A percentile compares a stretch with the other conserved stretches of the same genome.
Evolutionary conservation across 2,113 vertebrate species (phyloP).

Genomic region (Spea bombifrons): DNA sequence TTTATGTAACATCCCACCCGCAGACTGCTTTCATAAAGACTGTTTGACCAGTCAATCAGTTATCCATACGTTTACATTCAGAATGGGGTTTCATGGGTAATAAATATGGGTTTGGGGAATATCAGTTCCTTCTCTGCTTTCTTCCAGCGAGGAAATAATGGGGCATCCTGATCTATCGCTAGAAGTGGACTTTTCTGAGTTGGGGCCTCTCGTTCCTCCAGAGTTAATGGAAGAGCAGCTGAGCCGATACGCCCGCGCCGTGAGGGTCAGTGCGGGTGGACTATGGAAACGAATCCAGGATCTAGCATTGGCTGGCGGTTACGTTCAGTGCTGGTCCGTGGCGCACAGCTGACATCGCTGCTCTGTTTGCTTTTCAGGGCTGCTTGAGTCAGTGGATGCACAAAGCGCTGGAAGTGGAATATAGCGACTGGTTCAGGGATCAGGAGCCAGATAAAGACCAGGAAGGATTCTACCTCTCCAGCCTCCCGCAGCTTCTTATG

Average conservation of each 20-base stretch:
- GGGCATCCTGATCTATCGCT: conserved; percentile 75
- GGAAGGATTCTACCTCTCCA: conserved; percentile 89
- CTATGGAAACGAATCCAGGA: accelerated
- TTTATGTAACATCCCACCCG: too few species aligned
- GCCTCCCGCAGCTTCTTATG: conserved; percentile 83
- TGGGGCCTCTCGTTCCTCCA: conserved; percentile 77
- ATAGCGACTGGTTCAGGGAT: conserved; percentile 86
- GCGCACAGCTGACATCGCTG: neutral
- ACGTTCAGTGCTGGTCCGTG: neutral
- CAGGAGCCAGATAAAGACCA: conserved; percentile 87
- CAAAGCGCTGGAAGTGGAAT: conserved; percentile 86
- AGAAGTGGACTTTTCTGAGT: conserved; percentile 73
- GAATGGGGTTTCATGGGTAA: too few species aligned
- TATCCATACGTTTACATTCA: too few species aligned
- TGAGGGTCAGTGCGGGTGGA: conserved; percentile 70
- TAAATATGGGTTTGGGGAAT: too few species aligned
- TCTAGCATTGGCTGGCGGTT: accelerated
- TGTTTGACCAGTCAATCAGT: too few species aligned
- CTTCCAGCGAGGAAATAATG: conserved; percentile 86
- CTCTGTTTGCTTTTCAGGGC: conserved; percentile 49
- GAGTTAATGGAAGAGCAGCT: conserved; percentile 83
- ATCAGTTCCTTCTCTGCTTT: neutral
- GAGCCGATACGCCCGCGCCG: conserved; percentile 80
- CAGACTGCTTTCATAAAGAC: too few species aligned
- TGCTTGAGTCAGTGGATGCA: conserved; percentile 89